phyloP scores from a whole-genome alignment of 2,113 vertebrate genomes.

The Physeter macrocephalus region DNA sequence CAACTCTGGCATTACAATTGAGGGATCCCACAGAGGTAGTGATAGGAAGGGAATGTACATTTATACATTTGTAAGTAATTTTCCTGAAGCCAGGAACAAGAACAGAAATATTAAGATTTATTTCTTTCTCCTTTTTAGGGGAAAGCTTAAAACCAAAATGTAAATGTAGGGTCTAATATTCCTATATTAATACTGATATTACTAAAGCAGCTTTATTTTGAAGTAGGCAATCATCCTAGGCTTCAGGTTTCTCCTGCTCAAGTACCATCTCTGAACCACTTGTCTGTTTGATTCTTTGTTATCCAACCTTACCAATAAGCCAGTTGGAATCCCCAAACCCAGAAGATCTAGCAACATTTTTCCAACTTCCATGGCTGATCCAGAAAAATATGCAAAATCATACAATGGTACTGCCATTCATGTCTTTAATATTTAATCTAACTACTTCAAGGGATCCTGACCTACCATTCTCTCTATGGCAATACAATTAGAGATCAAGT shows the following conservation, averaged over 20 bases:
- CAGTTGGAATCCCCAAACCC: not conserved
- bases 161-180: not conserved
- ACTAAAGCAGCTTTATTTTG: conserved; percentile 19
- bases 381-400: not conserved
- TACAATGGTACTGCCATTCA: not conserved
- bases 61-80: not conserved
- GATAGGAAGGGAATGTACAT: not conserved
- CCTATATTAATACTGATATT: conserved; percentile 14
- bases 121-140: not conserved
- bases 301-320: not conserved
- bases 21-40: conserved; percentile 16
- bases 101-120: conserved; percentile 5
- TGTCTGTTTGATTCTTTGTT: not conserved
- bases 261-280: not conserved
- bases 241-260: not conserved
- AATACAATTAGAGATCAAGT: not conserved
- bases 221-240: not conserved
- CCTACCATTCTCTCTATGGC: not conserved
- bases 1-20: not conserved
- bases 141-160: conserved; percentile 6
- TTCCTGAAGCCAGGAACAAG: conserved; percentile 32
- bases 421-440: not conserved
- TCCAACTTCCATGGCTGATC: not conserved
- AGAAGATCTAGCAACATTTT: not conserved
- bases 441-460: not conserved